These are phyloP conservation scores for Hiodon tergisus DNA, from an alignment of 2,113 vertebrate genomes.

Conservation along the genomic window DNA sequence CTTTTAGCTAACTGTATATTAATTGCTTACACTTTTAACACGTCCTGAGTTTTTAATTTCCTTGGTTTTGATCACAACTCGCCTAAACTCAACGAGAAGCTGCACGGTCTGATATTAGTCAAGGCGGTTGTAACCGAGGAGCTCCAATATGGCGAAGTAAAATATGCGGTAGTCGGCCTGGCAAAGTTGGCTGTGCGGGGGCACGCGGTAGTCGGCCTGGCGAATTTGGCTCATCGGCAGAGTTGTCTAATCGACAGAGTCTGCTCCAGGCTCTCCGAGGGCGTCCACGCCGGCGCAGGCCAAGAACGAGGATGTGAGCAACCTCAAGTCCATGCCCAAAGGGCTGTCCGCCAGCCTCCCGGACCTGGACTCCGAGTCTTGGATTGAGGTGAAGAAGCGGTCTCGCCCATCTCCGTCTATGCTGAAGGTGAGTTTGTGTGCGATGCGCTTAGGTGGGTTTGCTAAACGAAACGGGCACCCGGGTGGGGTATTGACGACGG, in stretches of 20 bases:
- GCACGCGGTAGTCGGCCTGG: not conserved
- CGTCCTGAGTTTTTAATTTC: no score
- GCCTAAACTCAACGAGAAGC: no score
- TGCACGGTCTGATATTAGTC: no score
- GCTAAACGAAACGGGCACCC: not conserved
- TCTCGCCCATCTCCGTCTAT: slow-evolving; percentile 83
- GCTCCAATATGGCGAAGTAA: no score
- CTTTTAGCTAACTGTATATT: no score
- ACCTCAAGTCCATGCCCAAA: slow-evolving; percentile 94
- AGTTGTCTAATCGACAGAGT: slow-evolving; percentile 48
- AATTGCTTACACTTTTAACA: no score
- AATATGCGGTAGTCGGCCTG: not conserved
- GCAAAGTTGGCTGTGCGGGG: not conserved
- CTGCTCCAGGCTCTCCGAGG: slow-evolving; percentile 71
- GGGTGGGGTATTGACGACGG: slow-evolving; percentile 37
- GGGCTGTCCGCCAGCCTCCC: slow-evolving; percentile 92
- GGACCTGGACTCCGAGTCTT: slow-evolving; percentile 91
- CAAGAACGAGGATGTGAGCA: slow-evolving; percentile 78
- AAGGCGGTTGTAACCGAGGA: no score
- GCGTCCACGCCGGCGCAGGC: slow-evolving; percentile 61
- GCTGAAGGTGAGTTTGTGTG: slow-evolving; percentile 66
- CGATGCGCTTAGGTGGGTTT: not conserved
- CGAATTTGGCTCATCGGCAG: not conserved
- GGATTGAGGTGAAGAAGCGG: slow-evolving; percentile 98
- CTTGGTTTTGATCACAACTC: no score